Evolutionary conservation across 2,888 invertebrate species (phyloP).

Genomic region (Lithodes maja): DNA sequence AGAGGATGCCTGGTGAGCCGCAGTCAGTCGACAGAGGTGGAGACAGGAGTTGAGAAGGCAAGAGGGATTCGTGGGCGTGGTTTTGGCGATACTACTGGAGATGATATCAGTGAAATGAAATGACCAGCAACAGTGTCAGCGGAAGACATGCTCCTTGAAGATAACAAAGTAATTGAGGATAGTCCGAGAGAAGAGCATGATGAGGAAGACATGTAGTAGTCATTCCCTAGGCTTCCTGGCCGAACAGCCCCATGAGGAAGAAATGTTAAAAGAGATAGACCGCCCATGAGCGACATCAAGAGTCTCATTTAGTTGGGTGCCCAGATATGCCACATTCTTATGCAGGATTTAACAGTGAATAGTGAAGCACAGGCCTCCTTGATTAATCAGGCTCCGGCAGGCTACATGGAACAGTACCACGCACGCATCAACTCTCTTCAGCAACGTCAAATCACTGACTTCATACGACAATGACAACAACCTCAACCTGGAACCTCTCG

Average conservation of each 20-base stretch:
- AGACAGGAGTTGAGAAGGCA: not conserved
- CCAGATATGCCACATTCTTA: not conserved
- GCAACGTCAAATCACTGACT: no score
- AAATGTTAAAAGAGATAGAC: not conserved
- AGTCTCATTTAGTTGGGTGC: not conserved
- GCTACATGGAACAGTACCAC: no score
- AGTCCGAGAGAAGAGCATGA: not conserved
- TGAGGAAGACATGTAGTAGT: no score
- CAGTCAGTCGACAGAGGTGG: not conserved
- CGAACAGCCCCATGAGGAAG: not conserved
- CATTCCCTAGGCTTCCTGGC: no score
- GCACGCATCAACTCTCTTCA: no score
- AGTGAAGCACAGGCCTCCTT: no score
- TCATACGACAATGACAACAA: no score
- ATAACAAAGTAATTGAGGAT: not conserved
- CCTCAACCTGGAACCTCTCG: no score
- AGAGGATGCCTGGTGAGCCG: slow-evolving; percentile 1
- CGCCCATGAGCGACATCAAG: not conserved
- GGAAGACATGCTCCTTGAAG: not conserved
- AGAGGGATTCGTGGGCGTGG: not conserved
- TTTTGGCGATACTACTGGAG: not conserved
- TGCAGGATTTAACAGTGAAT: not conserved
- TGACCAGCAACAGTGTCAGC: not conserved
- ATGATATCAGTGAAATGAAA: not conserved
- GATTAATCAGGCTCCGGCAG: no score